phyloP scores from a whole-genome alignment of 2,888 invertebrate genomes.

The Callyntrura guangdongensis region DNA sequence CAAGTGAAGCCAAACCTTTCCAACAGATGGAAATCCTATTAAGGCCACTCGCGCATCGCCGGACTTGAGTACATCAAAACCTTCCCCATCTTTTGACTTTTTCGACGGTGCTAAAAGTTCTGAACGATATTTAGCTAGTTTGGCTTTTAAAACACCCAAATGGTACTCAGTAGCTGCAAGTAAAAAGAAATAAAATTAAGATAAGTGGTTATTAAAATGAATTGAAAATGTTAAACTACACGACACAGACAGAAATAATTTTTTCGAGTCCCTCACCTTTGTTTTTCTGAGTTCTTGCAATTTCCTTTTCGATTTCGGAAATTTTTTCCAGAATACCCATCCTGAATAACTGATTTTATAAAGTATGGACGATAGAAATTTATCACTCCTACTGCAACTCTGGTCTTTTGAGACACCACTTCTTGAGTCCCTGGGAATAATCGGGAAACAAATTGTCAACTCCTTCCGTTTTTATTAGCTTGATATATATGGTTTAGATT shows the following conservation, averaged over 20 bases:
- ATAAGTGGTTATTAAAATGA: neutral
- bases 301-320: conserved; percentile 99
- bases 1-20: conserved; percentile 90
- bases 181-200: conserved; percentile 66
- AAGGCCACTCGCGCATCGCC: conserved; percentile 99
- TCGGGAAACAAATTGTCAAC: no score
- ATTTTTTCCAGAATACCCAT: conserved; percentile 99
- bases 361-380: no score
- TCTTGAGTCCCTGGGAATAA: no score
- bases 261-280: conserved; percentile 90
- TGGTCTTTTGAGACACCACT: no score
- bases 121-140: conserved; percentile 97
- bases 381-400: neutral
- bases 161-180: conserved; percentile 98
- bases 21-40: conserved; percentile 99
- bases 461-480: no score
- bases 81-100: conserved; percentile 95
- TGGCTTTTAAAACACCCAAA: conserved; percentile 98
- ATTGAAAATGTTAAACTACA: no score
- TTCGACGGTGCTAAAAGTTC: conserved; percentile 97
- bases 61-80: conserved; percentile 99
- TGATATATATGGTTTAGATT: no score
- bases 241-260: neutral
- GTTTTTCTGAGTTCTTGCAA: conserved; percentile 99
- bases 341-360: conserved; percentile 62